Base-by-base conservation (phyloP, 2,113 vertebrate species). In the Tiliqua scincoides region DNA sequence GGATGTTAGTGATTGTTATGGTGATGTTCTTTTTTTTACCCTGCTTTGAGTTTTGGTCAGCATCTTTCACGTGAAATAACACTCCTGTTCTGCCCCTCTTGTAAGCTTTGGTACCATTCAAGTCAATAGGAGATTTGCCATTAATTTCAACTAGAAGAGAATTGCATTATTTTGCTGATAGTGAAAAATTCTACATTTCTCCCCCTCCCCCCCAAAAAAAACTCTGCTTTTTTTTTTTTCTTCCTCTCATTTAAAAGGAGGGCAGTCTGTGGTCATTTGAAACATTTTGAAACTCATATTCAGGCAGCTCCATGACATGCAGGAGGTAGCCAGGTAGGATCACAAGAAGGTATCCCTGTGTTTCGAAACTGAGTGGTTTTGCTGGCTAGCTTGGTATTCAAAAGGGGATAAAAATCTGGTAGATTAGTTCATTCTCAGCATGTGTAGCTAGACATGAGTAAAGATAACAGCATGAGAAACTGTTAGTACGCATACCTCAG, bases 381-480 rank as follows among this genome's bases (percentile, higher is more conserved):
- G 95, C 97, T 97, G 96, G 96, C 97, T 97, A 97, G 96, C 96
- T 97, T 90, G 96, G 96, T 95, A 96, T 98, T 97, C 93, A 96
- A 93, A 96, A 97, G 96, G 96, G 96, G 96, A 97, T 94, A 96
- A 95, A 96, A 96, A 96, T 97, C 97, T 95, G 97, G 97, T 98
- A 97, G 97, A 97, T 98, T 98, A 97, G 97, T 97, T 97, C 97
- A 96, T 98, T 97, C 97, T 98, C 97, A 98, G 98, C 98, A 98
- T 98, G 98, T 97, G 97, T 97, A 98, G 98, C 97, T 98, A 96
- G 96, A 98, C 98, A 97, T 97, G 97, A 98, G 98, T 99, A 97
- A 98, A 98, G 97, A 97, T 97, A 98, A 97, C 98, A 97, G 98
- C 98, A 99, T 99, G 98, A 98, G 97, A 98, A 97, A 97, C 96